Percentiles rank a stretch among this genome's conserved stretches.
Evolutionary conservation across 2,113 vertebrate genomes (phyloP).

Genomic region (Heterochromis multidens): DNA sequence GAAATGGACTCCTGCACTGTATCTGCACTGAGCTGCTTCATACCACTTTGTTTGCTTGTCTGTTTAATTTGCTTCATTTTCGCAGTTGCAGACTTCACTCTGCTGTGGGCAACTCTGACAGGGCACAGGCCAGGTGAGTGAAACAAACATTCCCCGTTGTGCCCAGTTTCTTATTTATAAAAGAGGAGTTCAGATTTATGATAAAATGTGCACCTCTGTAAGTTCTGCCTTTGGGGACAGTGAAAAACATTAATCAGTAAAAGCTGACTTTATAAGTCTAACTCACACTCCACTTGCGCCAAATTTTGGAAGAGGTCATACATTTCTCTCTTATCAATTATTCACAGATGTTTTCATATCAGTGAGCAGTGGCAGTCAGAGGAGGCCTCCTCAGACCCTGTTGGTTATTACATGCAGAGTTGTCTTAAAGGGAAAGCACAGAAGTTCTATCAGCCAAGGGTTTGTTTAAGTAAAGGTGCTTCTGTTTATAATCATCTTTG

Average conservation of each 20-base stretch:
- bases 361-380: background rate
- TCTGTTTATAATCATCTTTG: background rate
- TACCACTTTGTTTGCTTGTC: conserved; percentile 54
- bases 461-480: background rate
- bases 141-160: background rate
- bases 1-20: conserved; percentile 54
- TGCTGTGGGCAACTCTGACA: conserved; percentile 79
- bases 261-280: background rate
- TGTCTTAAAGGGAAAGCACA: background rate
- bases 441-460: background rate
- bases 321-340: background rate
- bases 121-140: conserved; percentile 53
- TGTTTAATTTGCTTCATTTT: conserved; percentile 75
- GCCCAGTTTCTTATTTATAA: background rate
- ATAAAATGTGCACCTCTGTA: background rate
- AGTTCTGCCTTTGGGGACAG: background rate
- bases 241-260: background rate
- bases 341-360: background rate
- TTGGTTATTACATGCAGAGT: background rate
- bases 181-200: background rate
- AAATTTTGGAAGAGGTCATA: background rate
- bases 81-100: conserved; percentile 82
- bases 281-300: background rate
- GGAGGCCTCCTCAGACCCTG: background rate
- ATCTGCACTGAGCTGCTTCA: conserved; percentile 27